Base-by-base conservation (phyloP, 2,797 vertebrate genomes). In the Tarsius wallacei region DNA sequence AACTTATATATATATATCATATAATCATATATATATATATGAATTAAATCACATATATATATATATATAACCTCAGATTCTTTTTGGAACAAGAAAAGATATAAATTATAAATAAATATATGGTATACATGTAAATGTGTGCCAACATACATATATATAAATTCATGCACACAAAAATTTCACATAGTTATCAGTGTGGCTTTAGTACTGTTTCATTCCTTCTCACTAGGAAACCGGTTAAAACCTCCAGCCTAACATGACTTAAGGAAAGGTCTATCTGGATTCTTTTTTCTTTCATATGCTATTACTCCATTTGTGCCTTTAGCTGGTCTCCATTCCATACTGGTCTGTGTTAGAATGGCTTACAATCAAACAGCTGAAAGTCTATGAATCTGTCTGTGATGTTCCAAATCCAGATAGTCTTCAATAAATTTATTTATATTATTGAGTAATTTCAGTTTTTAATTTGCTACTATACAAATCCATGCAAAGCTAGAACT, bases 31-130 rank as follows among this genome's bases (percentile, higher is more conserved):
- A 96, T 61, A 96, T 61, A 31, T 2, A 70, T 10, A 49, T 33
- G 42, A 42, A 42, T 6, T 42, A 5, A 4, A 83, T 70, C 36
- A 84, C 74, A 36, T 80, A 96, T 61, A 81, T 66, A 31, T 2
- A 70, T 10, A 49, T 33, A 17, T 26, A 92, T 51, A 19, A 51
- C 10, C 13, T 73, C 81, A 94, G 31, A 61, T 81, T 84, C 24
- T 33, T 81, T 97, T 93, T 94, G 47, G 57, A 86, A 51, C 71
- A 88, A 97, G 68, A 80, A 96, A 94, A 33, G n/a, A 83, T 78
- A 82, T 63, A 68, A 87, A 87, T 87, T 28, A 82, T 71, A 90
- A 68, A 83, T 42, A 97, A 80, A 95, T 77, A 81, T 17, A 28
- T 73, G 49, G 28, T 14, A 73, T 26, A 90, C 24, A 55, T 33